A percentile compares a stretch with the other conserved stretches of the same genome.
Conservation (phyloP, 2,888 invertebrate genomes). For the Arrhopalites spinosus region DNA sequence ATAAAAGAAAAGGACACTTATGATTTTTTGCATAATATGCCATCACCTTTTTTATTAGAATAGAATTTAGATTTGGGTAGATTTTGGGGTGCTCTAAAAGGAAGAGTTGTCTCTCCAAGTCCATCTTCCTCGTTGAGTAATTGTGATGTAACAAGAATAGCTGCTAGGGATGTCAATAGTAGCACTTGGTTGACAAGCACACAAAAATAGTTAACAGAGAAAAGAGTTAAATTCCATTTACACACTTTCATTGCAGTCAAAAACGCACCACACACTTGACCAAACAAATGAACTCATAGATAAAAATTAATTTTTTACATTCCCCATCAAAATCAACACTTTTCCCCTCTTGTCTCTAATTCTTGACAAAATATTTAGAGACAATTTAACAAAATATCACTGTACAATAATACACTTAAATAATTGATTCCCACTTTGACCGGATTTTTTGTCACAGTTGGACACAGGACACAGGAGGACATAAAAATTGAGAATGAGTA, state of each 20-base stretch:
- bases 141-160: slow-evolving; percentile 37
- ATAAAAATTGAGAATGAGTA: too few species aligned
- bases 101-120: not conserved
- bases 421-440: too few species aligned
- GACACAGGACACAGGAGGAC: too few species aligned
- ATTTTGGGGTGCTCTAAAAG: not conserved
- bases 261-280: not conserved
- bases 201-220: slow-evolving; percentile 16
- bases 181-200: slow-evolving; percentile 35
- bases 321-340: not conserved
- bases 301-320: not conserved
- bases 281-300: not conserved
- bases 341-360: too few species aligned
- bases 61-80: slow-evolving; percentile 41
- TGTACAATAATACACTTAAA: too few species aligned
- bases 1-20: not conserved
- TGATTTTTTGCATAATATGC: not conserved
- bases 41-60: slow-evolving; percentile 45
- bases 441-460: too few species aligned
- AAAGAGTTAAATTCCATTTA: too few species aligned
- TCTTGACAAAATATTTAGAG: too few species aligned
- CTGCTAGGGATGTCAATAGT: slow-evolving; percentile 37
- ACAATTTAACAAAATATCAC: too few species aligned
- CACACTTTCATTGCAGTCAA: slow-evolving; percentile 27
- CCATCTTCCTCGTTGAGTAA: slow-evolving; percentile 31